Base-by-base conservation (phyloP, 2,888 invertebrate species). In the Parasteatoda lunata region DNA sequence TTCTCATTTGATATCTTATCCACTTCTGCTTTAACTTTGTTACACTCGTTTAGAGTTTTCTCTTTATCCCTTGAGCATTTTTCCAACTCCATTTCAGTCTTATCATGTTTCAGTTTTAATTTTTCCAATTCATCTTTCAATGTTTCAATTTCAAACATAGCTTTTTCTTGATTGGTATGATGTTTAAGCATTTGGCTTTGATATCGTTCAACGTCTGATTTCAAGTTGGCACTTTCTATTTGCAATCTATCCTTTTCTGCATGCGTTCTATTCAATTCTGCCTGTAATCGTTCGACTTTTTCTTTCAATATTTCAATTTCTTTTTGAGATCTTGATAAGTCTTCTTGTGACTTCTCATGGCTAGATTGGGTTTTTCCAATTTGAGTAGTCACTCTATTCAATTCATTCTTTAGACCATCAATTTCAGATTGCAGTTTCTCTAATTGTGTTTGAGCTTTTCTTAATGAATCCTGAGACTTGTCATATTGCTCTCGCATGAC, bases 221-320 rank as follows among this genome's bases (percentile, higher is more conserved):
- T 94, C 8, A 96, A 94, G 71, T 95, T 95, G 90, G 96, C 95
- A 3, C 95, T 95, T 88, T 96, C 96, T 89, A 93, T 92, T 88
- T 94, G 94, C 47, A 94, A 93, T 90, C 95, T 94, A 88, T 95
- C 96, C 78, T 95, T 93, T 90, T 96, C 96, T 2, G 94, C 94
- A 91, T 97, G 96, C 6, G 96, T 94, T 82, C 89, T 87, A 15
- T 89, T 75, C 15, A 89, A 70, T 65, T 90, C 90, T 13, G 59
- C 77, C 66, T 97, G 95, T 81, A 95, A 94, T 91, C 96, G 95
- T 90, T 97, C 97, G 91, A 96, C 96, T 90, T 97, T 96, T 91
- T 97, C 97, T 91, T 96, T 96, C 93, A 96, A 95, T 92, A 97
- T 97, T 91, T 97, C 97, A 73, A 96, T 93, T 92, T 97, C 97